Percentiles rank a stretch among this genome's conserved stretches.
Evolutionary conservation across 2,888 invertebrate species (phyloP).

Genomic region (Desoria tigrina): DNA sequence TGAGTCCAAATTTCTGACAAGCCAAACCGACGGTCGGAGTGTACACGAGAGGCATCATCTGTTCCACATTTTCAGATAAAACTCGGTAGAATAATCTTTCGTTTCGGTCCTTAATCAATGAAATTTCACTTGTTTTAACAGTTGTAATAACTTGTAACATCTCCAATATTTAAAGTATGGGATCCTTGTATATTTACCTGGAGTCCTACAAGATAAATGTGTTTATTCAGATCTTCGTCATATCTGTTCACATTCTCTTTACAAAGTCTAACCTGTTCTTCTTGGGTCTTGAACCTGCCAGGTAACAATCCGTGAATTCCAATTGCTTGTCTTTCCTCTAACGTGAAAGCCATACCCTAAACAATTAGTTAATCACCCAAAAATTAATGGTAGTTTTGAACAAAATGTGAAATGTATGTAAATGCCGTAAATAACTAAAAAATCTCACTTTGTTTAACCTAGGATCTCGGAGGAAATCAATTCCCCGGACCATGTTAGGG

Average conservation of each 20-base stretch:
- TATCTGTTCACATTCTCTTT: conserved; percentile 78
- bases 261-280: conserved; percentile 82
- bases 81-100: conserved; percentile 94
- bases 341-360: conserved; percentile 95
- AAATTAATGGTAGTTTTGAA: conserved; percentile 1
- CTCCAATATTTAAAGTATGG: too few species aligned
- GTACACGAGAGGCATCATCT: conserved; percentile 91
- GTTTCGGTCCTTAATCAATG: conserved; percentile 76
- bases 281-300: conserved; percentile 81
- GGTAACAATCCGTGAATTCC: conserved; percentile 96
- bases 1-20: conserved; percentile 85
- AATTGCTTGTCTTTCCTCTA: conserved; percentile 88
- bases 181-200: conserved; percentile 65
- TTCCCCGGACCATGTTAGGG: conserved; percentile 80
- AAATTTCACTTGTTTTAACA: neutral
- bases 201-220: conserved; percentile 87
- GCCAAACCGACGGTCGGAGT: conserved; percentile 97
- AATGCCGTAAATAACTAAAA: too few species aligned
- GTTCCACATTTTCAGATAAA: conserved; percentile 79
- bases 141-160: too few species aligned
- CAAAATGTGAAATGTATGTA: neutral
- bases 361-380: conserved; percentile 54
- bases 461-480: conserved; percentile 83
- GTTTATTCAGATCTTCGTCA: conserved; percentile 88
- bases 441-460: conserved; percentile 78